Percentiles rank a stretch among this genome's conserved stretches.
Evolutionary conservation across 1,140 invertebrate species (phyloP).

Genomic region (Tribolium madens): DNA sequence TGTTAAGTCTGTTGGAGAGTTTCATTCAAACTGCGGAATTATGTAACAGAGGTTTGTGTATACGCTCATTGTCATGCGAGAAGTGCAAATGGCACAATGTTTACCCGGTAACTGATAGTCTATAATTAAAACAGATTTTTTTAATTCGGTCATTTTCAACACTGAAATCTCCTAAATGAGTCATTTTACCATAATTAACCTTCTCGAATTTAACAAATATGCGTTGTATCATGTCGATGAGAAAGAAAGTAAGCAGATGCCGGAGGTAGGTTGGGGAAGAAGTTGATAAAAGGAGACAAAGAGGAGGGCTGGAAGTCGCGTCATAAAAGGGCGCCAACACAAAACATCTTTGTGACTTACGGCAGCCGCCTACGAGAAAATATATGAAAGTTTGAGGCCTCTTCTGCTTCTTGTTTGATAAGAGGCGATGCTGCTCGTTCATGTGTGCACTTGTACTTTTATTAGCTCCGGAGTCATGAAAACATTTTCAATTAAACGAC

Average conservation of each 20-base stretch:
- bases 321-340: slow-evolving; percentile 36
- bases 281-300: slow-evolving; percentile 29
- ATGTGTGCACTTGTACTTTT: slow-evolving; percentile 43
- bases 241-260: slow-evolving; percentile 11
- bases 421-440: slow-evolving; percentile 25
- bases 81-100: neutral
- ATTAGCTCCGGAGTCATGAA: slow-evolving; percentile 30
- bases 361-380: slow-evolving; percentile 29
- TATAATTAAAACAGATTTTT: neutral
- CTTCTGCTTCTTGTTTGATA: slow-evolving; percentile 36
- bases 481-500: slow-evolving; percentile 40
- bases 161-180: slow-evolving; percentile 12
- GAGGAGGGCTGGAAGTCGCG: slow-evolving; percentile 26
- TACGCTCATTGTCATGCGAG: neutral
- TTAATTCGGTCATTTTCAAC: slow-evolving; percentile 18
- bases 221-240: slow-evolving; percentile 13
- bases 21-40: slow-evolving; percentile 15
- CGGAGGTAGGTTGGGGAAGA: slow-evolving; percentile 23
- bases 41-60: slow-evolving; percentile 7
- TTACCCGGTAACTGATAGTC: neutral
- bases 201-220: slow-evolving; percentile 1
- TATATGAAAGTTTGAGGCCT: slow-evolving; percentile 41
- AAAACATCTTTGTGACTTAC: slow-evolving; percentile 38
- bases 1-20: neutral
- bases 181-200: slow-evolving; percentile 28